These are phyloP conservation scores for Selene dorsalis DNA, from an alignment of 2,797 vertebrate genomes.

Conservation along the genomic window DNA sequence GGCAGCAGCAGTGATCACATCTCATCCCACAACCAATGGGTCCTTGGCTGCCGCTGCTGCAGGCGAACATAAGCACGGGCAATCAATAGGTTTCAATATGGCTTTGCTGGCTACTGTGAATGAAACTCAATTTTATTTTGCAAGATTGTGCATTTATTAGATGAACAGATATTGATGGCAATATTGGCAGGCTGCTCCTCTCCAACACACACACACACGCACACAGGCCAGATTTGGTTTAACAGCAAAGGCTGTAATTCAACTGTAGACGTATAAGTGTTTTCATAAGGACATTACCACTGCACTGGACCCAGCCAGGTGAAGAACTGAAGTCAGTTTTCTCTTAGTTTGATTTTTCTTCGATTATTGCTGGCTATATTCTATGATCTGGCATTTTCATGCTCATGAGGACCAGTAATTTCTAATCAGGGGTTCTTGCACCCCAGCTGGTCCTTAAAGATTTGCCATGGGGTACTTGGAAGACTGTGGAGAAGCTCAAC, in stretches of 20 bases:
- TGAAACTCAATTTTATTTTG: constrained; percentile 82
- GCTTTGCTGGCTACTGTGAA: constrained; percentile 65
- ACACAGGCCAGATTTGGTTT: constrained; percentile 21
- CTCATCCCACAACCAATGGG: constrained; percentile 63
- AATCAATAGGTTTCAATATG: constrained; percentile 79
- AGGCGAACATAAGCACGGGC: constrained; percentile 59
- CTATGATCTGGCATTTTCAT: constrained; percentile 6
- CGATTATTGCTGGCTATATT: constrained; percentile 25
- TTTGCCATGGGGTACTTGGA: neutral
- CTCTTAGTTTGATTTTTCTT: constrained; percentile 41
- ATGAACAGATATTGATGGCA: constrained; percentile 78
- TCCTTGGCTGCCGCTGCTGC: constrained; percentile 42
- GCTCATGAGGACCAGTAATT: neutral
- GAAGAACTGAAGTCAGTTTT: constrained; percentile 19
- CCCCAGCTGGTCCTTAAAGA: too few relatives aligned
- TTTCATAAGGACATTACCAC: constrained; percentile 50
- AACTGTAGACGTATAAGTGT: constrained; percentile 43
- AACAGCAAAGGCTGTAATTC: constrained; percentile 44
- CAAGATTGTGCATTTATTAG: constrained; percentile 81
- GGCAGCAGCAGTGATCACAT: constrained; percentile 63
- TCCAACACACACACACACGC: constrained; percentile 31
- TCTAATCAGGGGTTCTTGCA: too few relatives aligned
- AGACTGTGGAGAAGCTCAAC: neutral
- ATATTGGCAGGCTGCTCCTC: constrained; percentile 58
- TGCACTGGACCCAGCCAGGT: constrained; percentile 21